Conservation (phyloP, 2,888 invertebrate species). For the Fragum sueziense region DNA sequence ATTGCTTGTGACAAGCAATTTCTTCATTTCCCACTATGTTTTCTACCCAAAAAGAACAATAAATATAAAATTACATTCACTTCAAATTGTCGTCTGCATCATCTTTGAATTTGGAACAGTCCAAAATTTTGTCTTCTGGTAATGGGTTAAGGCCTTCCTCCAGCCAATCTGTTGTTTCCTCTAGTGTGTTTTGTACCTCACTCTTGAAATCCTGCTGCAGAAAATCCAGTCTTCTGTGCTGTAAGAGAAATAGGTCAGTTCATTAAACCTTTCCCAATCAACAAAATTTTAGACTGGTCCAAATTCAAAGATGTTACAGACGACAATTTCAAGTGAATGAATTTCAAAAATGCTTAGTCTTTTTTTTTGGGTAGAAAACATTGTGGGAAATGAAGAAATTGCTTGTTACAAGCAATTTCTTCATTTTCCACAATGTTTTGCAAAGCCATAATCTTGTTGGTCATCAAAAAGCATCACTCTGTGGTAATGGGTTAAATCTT, state of each 20-base stretch:
- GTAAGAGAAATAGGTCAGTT: background rate
- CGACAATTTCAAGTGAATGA: background rate
- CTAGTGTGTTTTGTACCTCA: background rate
- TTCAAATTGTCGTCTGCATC: no score
- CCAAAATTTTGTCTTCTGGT: no score
- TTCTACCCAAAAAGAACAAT: no score
- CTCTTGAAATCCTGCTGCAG: slow-evolving; percentile 1
- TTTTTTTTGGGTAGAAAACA: background rate
- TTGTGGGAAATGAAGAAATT: background rate
- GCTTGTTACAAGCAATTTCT: background rate
- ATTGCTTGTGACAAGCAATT: background rate
- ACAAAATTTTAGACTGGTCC: background rate
- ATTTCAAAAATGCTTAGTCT: no score
- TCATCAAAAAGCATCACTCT: no score
- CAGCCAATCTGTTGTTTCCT: background rate
- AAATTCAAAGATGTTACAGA: no score
- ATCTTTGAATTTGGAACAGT: no score
- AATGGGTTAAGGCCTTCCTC: background rate
- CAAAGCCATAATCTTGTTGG: background rate
- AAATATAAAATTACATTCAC: no score
- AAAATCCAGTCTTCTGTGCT: slow-evolving; percentile 2
- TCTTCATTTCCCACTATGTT: background rate
- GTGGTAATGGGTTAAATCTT: background rate
- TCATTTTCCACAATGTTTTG: background rate
- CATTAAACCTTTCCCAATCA: background rate